Evolutionary conservation across 2,888 invertebrate species (phyloP), one percentile per base, ranked within the genome.

Genomic region (Leptarthrus brevirostris): DNA sequence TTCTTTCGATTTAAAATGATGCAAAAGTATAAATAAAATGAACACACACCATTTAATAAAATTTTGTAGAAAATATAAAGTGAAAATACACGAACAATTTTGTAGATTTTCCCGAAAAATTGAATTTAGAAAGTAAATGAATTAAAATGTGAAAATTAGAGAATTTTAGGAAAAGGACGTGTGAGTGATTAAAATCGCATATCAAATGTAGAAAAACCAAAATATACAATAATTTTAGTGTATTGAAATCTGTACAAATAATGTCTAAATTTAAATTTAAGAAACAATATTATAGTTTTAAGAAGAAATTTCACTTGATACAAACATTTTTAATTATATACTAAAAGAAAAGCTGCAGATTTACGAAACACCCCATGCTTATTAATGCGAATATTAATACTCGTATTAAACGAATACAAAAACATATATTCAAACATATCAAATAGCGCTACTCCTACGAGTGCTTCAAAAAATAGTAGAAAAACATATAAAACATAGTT

Each of bases 171-270:
- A 44, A 66, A 44, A 44, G 36, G 10, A 26, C 8, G 3, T 14
- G 4, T 6, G 12, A 47, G 47, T 47, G 47, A 47, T 47, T 47
- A 47, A 12, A 3, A 3, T 14, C 12, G 12, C 47, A 47, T 47
- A 47, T 47, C 4, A 12, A 12, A 16, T 47, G 10, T 36, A 36
- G 36, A 47, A 47, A 47, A 16, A 14, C 12, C 16, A 47, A 47
- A 49, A 30, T 20, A 44, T 8, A 22, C 36, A 66, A 44, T 49
- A 49, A 49, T 16, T 49, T 14, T 49, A 49, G 49, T 49, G 2
- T 49, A 16, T 16, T 49, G 3, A 18, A 14, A 26, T 8, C 30
- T 56, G 56, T 56, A 56, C 56, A 56, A 56, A 56, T 56, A 30
- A 30, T 56, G 56, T 30, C 20, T 30, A 16, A n/a, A 53, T 6